Base-by-base conservation (phyloP, 2,888 invertebrate species). In the Morpho achilles region DNA sequence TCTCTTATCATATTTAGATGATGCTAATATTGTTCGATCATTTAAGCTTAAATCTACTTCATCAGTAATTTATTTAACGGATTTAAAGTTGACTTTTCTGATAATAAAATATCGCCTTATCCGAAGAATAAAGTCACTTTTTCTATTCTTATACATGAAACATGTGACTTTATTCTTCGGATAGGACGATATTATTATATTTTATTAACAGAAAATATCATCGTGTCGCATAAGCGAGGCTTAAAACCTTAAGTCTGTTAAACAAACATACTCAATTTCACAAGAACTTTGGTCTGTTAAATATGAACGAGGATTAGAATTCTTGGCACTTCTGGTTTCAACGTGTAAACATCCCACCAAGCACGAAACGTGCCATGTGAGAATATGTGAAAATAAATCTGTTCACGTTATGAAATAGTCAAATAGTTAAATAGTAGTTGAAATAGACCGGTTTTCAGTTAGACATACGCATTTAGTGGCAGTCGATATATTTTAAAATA, bases 371-470 rank as follows among this genome's bases (percentile, higher is more conserved):
- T 85, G 87, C 85, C 82, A 82, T 84, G 71, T 62, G 59, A 63
- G 61, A 66, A 70, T 67, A 73, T 75, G 78, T 77, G 72, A 74
- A 72, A 63, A 60, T 48, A 46, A 73, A 71, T 73, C 63, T 51
- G 60, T 68, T 68, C 69, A 71, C 76, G 76, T 73, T 75, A 73
- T 67, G 66, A 74, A 82, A 86, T 88, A 88, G 87, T 84, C 79
- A 85, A 84, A 87, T 88, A 87, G 86, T 75, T 80, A 71, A 82
- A 78, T 78, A 77, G 80, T 88, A 88, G 87, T 70, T 68, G 71
- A 85, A 86, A 88, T 88, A 89, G 82, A 80, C 89, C 87, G 87
- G 89, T 83, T 89, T 87, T 89, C 75, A 72, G 77, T 89, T 89
- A 87, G 89, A 79, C 86, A 87, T 88, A 87, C 73, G 82, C 86